A percentile compares a stretch with the other conserved stretches of the same genome.
These are phyloP conservation scores for Ochropleura leucogaster DNA, from an alignment of 2,888 invertebrate species.

Conservation along the genomic window DNA sequence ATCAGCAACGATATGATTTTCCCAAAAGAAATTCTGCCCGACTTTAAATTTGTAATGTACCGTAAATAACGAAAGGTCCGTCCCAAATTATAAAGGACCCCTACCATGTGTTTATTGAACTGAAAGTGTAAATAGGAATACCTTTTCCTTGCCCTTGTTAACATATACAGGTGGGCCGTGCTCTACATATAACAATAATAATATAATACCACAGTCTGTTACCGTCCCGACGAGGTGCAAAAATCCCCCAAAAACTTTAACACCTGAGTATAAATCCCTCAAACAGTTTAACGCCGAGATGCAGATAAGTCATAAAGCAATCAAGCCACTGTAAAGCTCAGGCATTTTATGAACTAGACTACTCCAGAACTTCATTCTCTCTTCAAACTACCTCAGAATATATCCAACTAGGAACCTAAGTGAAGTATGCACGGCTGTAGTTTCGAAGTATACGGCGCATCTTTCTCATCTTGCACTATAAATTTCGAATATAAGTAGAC, in stretches of 20 bases:
- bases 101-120: slow-evolving; percentile 54
- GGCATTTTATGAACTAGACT: not conserved
- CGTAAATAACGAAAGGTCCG: slow-evolving; percentile 48
- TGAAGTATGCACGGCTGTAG: slow-evolving; percentile 31
- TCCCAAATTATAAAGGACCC: slow-evolving; percentile 53
- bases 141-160: slow-evolving; percentile 49
- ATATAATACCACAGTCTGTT: not conserved
- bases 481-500: slow-evolving; percentile 57
- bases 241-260: not conserved
- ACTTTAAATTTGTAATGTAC: slow-evolving; percentile 50
- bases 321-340: not conserved
- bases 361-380: not conserved
- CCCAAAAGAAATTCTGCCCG: slow-evolving; percentile 23
- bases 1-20: slow-evolving; percentile 25
- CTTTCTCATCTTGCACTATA: slow-evolving; percentile 44
- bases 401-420: slow-evolving; percentile 3
- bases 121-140: slow-evolving; percentile 53
- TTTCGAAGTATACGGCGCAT: slow-evolving; percentile 38
- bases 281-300: not conserved
- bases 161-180: not conserved
- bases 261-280: too few species aligned
- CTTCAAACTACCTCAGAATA: slow-evolving; percentile 30
- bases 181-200: slow-evolving; percentile 7
- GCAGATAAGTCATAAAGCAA: not conserved
- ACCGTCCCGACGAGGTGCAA: not conserved